A percentile compares a stretch with the other conserved stretches of the same genome.
Evolutionary conservation across 2,113 vertebrate species (phyloP).

Genomic region (Petroica traversi): DNA sequence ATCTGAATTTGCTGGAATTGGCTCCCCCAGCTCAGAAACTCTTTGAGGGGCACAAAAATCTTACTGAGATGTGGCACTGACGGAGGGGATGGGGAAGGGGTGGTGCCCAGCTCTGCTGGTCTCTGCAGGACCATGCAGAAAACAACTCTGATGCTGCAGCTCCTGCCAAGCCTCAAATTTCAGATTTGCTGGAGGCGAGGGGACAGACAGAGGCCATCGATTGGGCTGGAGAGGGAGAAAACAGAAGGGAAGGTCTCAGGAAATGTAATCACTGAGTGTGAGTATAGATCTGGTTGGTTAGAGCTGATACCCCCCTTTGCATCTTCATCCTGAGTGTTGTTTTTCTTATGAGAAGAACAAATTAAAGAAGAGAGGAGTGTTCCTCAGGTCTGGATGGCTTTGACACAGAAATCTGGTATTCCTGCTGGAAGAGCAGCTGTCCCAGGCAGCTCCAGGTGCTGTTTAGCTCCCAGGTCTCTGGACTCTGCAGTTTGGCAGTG

Average conservation of each 20-base stretch:
- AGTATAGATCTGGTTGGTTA: not conserved
- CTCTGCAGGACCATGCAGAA: accelerated
- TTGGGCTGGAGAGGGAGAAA: not conserved
- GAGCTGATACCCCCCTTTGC: not conserved
- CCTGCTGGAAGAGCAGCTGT: not conserved
- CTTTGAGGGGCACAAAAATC: accelerated
- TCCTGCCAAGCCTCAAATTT: not conserved
- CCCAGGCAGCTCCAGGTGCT: not conserved
- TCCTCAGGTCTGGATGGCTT: not conserved
- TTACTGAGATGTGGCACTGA: accelerated
- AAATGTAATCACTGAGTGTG: not conserved
- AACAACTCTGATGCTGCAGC: not conserved
- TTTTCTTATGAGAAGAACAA: not conserved
- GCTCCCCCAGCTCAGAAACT: not conserved
- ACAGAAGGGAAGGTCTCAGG: not conserved
- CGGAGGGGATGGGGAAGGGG: accelerated
- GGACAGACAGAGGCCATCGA: not conserved
- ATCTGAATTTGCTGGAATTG: not conserved
- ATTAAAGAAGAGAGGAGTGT: not conserved
- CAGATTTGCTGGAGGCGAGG: not conserved
- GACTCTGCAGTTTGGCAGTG: not conserved
- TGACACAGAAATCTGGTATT: not conserved
- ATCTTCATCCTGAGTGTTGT: not conserved
- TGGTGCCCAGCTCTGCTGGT: accelerated
- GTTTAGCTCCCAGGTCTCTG: not conserved